Base-by-base conservation (phyloP, 2,888 invertebrate genomes). In the Troides aeacus region DNA sequence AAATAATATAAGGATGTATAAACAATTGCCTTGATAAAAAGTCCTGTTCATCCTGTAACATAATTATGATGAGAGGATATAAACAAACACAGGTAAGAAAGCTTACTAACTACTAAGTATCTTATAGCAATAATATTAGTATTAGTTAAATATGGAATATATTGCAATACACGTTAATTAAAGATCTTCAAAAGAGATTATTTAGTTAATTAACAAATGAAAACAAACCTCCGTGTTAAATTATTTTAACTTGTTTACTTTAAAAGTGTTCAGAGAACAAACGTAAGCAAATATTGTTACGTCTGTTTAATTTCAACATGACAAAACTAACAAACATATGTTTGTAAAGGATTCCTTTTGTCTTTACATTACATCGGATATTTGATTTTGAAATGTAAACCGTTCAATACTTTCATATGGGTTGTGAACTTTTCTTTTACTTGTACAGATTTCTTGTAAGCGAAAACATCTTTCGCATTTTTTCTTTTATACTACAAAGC, bases 241-340 rank as follows among this genome's bases (percentile, higher is more conserved):
- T 65, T 39, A 46, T 53, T 53, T 42, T 39, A 58, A 53, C 39
- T 24, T 66, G 66, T 70, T 50, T 70, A 60, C 62, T 66, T 65
- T 59, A 59, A 62, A 62, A 69, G 66, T 53, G 63, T 53, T 60
- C 66, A 18, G 58, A 72, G 74, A 78, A 75, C 72, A 75, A 76
- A 77, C 72, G 68, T 65, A 72, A 71, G 74, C 71, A 76, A 78
- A 75, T 74, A 77, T 76, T 69, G 73, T 71, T 71, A 61, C 30
- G 39, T 42, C 70, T 72, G 74, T 74, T 73, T 75, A 76, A 78
- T 78, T 78, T 78, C 74, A 75, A 77, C 76, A 75, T 73, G 75
- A 75, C 78, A 79, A 79, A 79, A 78, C 72, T 77, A 79, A 82
- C 80, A 79, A 81, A 82, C 78, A 78, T 77, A 75, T 78, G 79